These are phyloP conservation scores for Rambutsinella grinnellia DNA, from an alignment of 2,888 invertebrate species.

Conservation along the genomic window DNA sequence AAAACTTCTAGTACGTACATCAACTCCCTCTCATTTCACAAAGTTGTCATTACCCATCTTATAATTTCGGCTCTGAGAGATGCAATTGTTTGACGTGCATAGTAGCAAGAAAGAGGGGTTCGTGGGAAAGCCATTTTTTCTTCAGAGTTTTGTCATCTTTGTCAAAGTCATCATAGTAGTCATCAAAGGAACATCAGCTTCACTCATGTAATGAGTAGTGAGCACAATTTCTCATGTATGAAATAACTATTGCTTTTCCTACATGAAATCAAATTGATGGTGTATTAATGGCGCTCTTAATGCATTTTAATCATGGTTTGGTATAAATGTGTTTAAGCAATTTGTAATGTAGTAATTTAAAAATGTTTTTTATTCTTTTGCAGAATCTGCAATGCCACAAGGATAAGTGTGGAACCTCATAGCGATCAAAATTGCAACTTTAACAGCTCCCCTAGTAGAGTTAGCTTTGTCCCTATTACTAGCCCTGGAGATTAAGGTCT, in stretches of 20 bases:
- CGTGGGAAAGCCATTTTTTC: conserved; percentile 67
- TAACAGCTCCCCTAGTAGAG: conserved; percentile 40
- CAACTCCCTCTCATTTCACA: no score
- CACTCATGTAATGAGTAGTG: no score
- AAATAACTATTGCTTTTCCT: no score
- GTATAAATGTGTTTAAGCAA: no score
- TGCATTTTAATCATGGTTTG: no score
- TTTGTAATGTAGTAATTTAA: no score
- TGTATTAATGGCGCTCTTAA: no score
- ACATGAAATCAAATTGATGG: no score
- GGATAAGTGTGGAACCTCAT: conserved; percentile 2
- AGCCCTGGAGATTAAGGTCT: conserved; percentile 28
- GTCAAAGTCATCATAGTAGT: conserved; percentile 66
- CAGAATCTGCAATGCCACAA: no score
- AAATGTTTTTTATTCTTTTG: no score
- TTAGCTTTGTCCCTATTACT: conserved; percentile 29
- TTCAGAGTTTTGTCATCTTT: conserved; percentile 66
- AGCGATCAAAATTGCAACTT: conserved; percentile 53
- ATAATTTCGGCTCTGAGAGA: not conserved
- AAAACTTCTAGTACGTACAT: no score
- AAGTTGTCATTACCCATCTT: not conserved
- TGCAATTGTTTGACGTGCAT: conserved; percentile 19
- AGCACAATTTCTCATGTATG: no score
- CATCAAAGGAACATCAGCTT: conserved; percentile 47
- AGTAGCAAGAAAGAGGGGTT: conserved; percentile 30